Percentiles rank a stretch among this genome's conserved stretches.
Evolutionary conservation across 2,888 invertebrate genomes (phyloP).

Genomic region (Podabrus alpinus): DNA sequence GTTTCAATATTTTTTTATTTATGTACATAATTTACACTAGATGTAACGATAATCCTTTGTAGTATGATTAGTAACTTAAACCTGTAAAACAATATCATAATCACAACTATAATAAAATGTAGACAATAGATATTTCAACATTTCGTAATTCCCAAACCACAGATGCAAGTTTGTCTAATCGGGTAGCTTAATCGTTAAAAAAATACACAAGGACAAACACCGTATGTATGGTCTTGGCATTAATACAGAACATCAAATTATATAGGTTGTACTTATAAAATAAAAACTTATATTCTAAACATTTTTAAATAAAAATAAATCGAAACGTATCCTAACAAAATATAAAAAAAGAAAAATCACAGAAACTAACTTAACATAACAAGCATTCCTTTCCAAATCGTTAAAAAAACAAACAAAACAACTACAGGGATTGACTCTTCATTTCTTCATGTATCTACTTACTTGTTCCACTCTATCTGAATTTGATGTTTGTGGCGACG

Average conservation of each 20-base stretch:
- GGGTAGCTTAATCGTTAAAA: background rate
- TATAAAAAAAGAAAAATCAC: background rate
- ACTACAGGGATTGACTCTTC: conserved; percentile 18
- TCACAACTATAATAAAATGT: background rate
- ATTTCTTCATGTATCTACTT: conserved; percentile 51
- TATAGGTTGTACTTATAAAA: background rate
- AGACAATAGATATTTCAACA: background rate
- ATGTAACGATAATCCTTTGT: background rate
- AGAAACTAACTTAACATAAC: background rate
- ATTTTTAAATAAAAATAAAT: background rate
- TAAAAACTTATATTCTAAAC: background rate
- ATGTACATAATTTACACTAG: conserved; percentile 1
- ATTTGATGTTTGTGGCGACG: conserved; percentile 40
- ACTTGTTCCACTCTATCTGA: conserved; percentile 45
- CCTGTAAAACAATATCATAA: background rate
- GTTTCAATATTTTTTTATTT: background rate
- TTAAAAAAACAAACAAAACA: conserved; percentile 2
- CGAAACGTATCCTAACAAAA: background rate
- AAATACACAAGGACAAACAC: background rate
- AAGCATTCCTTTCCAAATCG: background rate
- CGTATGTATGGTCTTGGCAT: background rate
- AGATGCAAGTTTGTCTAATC: background rate
- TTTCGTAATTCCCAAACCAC: background rate
- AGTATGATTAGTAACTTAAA: background rate
- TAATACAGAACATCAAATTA: background rate